Percentiles rank a stretch among this genome's conserved stretches.
phyloP scores from a whole-genome alignment of 2,113 vertebrate genomes.

The Petaurus breviceps region DNA sequence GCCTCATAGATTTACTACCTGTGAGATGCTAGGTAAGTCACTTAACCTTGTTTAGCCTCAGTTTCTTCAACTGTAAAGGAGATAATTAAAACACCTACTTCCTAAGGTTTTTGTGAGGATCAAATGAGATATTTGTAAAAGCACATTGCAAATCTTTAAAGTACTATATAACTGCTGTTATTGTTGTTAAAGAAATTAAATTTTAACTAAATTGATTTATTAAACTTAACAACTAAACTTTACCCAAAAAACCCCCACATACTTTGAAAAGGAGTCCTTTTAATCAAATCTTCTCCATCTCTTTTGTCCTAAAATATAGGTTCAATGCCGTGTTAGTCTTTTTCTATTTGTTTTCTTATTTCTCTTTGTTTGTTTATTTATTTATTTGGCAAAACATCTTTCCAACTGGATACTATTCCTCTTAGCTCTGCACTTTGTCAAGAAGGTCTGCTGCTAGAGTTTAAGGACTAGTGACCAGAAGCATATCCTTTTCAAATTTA shows the following conservation, averaged over 20 bases:
- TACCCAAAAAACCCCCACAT: not conserved
- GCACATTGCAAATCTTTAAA: not conserved
- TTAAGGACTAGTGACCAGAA: not conserved
- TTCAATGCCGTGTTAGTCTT: not conserved
- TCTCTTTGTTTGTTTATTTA: too few relatives aligned
- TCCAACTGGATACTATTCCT: not conserved
- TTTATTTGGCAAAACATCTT: not conserved
- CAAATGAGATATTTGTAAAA: not conserved
- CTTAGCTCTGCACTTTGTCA: not conserved
- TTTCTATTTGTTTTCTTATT: not conserved
- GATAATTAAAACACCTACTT: not conserved
- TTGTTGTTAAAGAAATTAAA: not conserved
- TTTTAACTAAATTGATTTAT: not conserved
- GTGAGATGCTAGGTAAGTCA: not conserved
- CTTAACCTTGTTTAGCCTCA: not conserved
- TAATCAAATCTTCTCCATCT: not conserved
- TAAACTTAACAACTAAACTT: not conserved
- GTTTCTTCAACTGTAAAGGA: not conserved
- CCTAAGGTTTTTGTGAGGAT: not conserved
- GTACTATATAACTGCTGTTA: not conserved
- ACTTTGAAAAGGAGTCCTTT: not conserved
- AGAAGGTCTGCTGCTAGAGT: not conserved
- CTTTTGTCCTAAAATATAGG: not conserved
- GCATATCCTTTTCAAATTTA: not conserved
- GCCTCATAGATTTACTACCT: not conserved